Base-by-base conservation (phyloP, 2,113 vertebrate species). In the Rafetus swinhoei region DNA sequence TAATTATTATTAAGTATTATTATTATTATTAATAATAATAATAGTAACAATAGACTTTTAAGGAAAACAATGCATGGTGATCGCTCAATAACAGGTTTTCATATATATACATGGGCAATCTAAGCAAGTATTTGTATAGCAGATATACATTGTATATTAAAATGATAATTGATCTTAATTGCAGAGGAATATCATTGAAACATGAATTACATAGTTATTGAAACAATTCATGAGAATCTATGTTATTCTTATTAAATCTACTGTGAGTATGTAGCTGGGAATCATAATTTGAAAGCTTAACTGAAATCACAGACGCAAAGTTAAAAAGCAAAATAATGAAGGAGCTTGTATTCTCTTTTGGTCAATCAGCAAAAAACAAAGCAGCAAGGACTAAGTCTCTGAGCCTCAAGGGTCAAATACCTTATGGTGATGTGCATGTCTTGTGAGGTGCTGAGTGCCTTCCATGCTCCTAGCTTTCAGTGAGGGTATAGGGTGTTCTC, bases 381-480 rank as follows among this genome's bases (percentile, higher is more conserved):
- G 16, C 8, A 21, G 9, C 9, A 19, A 72, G n/a, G 9, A 21
- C n/a, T 35, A 72, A 35, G 18, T 32, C 29, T 29, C 65, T 9
- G 32, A 69, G 16, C 32, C 32, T 35, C 16, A 35, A 79, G 53
- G 80, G 25, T 24, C 45, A 53, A 39, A 3, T 54, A 27, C 4
- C 81, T 6, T 50, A 57, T 69, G 50, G 21, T 10, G 35, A 1
- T 53, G 53, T 29, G 39, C 0, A 1, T 39, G 55, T 24, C 85
- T 32, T 62, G 18, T 72, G 57, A 89, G 83, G n/a, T 13, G 52
- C 19, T 57, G 74, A 86, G 45, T 87, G 74, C 81, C 93, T 89
- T 94, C 90, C 50, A 83, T 90, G 87, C 88, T 94, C 93, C 93
- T 6, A 94, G 91, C 88, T 97, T 95, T 95, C 88, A 94, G 91